Percentiles rank a stretch among this genome's conserved stretches.
Conservation (phyloP, 2,113 vertebrate species). For the Scortum barcoo region DNA sequence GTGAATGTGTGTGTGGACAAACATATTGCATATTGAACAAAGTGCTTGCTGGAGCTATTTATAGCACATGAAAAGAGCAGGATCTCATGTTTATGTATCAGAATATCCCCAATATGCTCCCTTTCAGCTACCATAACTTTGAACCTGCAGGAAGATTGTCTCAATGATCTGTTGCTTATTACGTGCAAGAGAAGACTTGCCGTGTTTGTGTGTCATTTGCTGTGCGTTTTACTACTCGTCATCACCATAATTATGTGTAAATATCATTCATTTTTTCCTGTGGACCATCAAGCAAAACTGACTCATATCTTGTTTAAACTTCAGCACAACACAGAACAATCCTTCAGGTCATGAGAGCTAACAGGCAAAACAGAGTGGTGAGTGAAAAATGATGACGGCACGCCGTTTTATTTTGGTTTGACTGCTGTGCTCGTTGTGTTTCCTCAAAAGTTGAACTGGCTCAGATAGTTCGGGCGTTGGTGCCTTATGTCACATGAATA, state of each 20-base stretch:
- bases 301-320: slow-evolving; percentile 48
- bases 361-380: slow-evolving; percentile 17
- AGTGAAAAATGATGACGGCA: not conserved
- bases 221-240: not conserved
- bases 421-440: slow-evolving; percentile 35
- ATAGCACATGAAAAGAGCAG: slow-evolving; percentile 53
- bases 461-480: not conserved
- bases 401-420: slow-evolving; percentile 28
- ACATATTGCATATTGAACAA: slow-evolving; percentile 54
- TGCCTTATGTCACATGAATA: slow-evolving; percentile 75
- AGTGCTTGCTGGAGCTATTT: slow-evolving; percentile 62
- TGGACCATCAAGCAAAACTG: slow-evolving; percentile 35
- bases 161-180: slow-evolving; percentile 59
- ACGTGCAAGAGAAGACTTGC: slow-evolving; percentile 29
- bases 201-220: slow-evolving; percentile 38
- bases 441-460: slow-evolving; percentile 32
- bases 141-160: slow-evolving; percentile 37
- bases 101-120: slow-evolving; percentile 56
- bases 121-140: slow-evolving; percentile 51
- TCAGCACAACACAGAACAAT: slow-evolving; percentile 15
- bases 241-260: slow-evolving; percentile 29
- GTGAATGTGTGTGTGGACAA: slow-evolving; percentile 33
- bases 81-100: slow-evolving; percentile 75
- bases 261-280: slow-evolving; percentile 41
- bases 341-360: slow-evolving; percentile 18